Percentiles rank a stretch among this genome's conserved stretches.
These are phyloP conservation scores for Glossophaga mutica DNA, from an alignment of 2,797 vertebrate species.

Conservation along the genomic window DNA sequence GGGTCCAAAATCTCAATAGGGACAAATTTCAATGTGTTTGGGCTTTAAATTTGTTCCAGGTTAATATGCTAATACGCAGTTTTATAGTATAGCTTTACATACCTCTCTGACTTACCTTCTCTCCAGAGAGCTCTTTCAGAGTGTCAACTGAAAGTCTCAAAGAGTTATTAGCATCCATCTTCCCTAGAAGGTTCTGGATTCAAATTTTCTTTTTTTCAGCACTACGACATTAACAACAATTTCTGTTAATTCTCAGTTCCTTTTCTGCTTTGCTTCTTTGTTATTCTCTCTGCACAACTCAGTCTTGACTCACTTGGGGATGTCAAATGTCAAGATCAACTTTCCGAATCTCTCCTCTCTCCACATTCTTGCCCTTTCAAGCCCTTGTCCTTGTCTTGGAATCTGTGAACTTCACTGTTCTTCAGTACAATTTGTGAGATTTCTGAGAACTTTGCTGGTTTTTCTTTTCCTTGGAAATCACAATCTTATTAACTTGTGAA, in stretches of 20 bases:
- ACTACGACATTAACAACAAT: background rate
- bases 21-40: background rate
- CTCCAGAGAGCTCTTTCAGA: background rate
- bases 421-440: background rate
- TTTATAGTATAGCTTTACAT: background rate
- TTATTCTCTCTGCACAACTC: too few relatives aligned
- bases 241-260: background rate
- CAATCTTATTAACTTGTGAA: background rate
- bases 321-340: background rate
- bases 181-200: background rate
- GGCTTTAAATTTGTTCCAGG: background rate
- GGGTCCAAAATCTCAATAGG: background rate
- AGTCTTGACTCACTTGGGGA: background rate
- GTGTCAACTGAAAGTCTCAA: background rate
- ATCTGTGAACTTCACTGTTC: background rate
- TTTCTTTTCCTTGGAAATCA: background rate
- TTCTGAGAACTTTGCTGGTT: background rate
- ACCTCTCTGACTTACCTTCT: background rate
- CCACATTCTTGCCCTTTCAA: background rate
- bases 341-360: background rate
- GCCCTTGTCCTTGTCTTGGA: background rate
- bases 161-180: background rate
- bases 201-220: background rate
- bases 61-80: background rate
- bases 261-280: background rate